A percentile compares a stretch with the other conserved stretches of the same genome.
Conservation (phyloP, 2,888 invertebrate species). For the Orthonevra nobilis region DNA sequence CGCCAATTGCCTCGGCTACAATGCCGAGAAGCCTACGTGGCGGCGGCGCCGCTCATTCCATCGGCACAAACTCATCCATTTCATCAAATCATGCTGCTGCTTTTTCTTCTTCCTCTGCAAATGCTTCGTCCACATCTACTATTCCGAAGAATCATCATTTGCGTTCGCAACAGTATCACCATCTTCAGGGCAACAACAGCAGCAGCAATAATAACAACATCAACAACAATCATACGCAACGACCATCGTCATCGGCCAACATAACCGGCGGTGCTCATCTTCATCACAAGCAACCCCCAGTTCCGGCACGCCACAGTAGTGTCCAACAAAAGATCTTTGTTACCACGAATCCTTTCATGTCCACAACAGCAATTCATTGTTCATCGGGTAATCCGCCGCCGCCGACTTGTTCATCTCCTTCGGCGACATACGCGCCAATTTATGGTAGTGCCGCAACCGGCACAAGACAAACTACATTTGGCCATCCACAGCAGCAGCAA, state of each 20-base stretch:
- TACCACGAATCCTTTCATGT: constrained; percentile 80
- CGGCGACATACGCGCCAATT: constrained; percentile 71
- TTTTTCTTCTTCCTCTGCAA: constrained; percentile 74
- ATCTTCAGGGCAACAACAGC: constrained; percentile 67
- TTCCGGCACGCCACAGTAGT: constrained; percentile 78
- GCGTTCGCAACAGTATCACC: constrained; percentile 73
- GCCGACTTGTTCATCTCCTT: constrained; percentile 76
- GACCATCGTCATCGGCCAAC: constrained; percentile 38
- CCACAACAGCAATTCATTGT: constrained; percentile 78
- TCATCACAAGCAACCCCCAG: constrained; percentile 76
- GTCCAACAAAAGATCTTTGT: constrained; percentile 80
- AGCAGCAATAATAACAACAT: constrained; percentile 72
- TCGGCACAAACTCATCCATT: constrained; percentile 35
- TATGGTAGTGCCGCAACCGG: constrained; percentile 71
- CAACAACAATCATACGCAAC: constrained; percentile 72
- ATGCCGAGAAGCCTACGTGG: constrained; percentile 74
- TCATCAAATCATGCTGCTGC: constrained; percentile 72
- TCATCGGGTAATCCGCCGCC: constrained; percentile 75
- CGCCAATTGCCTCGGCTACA: constrained; percentile 77
- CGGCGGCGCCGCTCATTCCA: constrained; percentile 49
- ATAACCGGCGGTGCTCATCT: constrained; percentile 48
- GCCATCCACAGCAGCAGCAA: constrained; percentile 46
- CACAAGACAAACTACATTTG: constrained; percentile 61
- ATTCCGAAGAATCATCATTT: constrained; percentile 76
- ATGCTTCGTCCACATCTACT: constrained; percentile 74